These are phyloP conservation scores for Polyergus mexicanus DNA, from an alignment of 1,140 invertebrate species.

Conservation along the genomic window DNA sequence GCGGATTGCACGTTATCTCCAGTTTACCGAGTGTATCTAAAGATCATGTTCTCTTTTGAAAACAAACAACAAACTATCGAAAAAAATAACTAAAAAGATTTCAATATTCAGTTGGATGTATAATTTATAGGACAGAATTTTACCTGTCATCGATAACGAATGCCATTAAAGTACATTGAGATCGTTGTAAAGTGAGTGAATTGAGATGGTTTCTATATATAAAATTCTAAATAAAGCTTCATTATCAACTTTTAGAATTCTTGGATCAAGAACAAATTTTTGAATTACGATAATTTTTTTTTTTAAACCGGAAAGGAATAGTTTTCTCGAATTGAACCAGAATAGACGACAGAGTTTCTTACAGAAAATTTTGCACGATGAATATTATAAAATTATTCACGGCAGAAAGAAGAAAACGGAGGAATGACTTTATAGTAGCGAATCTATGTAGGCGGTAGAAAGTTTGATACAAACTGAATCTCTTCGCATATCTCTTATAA, in stretches of 20 bases:
- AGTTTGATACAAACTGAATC: slow-evolving; percentile 32
- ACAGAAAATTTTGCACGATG: neutral
- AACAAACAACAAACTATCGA: neutral
- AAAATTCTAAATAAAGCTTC: neutral
- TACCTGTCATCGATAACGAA: neutral
- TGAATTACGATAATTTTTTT: neutral
- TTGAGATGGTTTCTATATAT: neutral
- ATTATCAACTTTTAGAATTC: neutral
- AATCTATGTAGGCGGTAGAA: neutral
- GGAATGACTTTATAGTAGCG: neutral
- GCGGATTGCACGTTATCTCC: neutral
- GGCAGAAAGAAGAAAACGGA: neutral
- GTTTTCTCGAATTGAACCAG: neutral
- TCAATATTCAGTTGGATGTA: neutral
- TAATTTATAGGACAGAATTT: neutral
- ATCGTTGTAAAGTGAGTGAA: too few relatives aligned
- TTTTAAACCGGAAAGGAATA: neutral
- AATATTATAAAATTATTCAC: slow-evolving; percentile 37
- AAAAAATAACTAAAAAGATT: neutral
- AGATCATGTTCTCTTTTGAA: neutral
- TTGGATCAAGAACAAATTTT: too few relatives aligned
- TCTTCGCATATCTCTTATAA: slow-evolving; percentile 31
- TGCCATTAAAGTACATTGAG: neutral
- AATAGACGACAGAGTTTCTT: neutral
- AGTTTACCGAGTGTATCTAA: neutral